Base-by-base conservation (phyloP, 1,140 invertebrate species). In the Aphis gossypii region DNA sequence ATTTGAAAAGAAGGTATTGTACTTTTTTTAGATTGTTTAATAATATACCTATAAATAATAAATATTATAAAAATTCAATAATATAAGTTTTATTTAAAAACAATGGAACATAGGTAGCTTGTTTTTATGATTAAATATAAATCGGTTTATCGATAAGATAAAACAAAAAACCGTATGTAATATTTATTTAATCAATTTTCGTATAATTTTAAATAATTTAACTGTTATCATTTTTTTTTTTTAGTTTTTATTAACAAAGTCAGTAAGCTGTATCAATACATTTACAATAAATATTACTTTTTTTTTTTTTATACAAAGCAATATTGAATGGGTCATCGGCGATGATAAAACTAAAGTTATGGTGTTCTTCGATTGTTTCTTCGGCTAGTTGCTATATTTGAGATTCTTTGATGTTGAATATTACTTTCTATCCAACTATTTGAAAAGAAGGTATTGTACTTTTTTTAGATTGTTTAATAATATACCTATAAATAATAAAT, bases 241-340 rank as follows among this genome's bases (percentile, higher is more conserved):
- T 68, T 68, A 18, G 30, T 68, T 18, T n/a, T 14, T 68, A 0
- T n/a, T n/a, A 5, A 68, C 9, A 30, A 25, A 30, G 0, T 30
- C 9, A 68, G 25, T 0, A 56, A 8, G 11, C n/a, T n/a, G 30
- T 18, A 11, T 68, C 30, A n/a, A 68, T 68, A 14, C 14, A 18
- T n/a, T n/a, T 4, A 68, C 30, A 14, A n/a, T n/a, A n/a, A n/a
- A 48, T 88, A 51, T 88, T 88, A 51, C 48, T 21, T 51, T 88
- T 51, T 90, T 90, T n/a, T 35, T 35, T 68, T 90, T 41, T 60
- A 41, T 38, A 68, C 89, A 68, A 41, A 60, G 54, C 89, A 90
- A 60, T 60, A 68, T 90, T 90, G 54, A 48, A 90, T 90, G n/a
- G 51, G 89, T 48, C 89, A 90, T 90, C 54, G 88, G 35, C 88